Evolutionary conservation across 2,797 vertebrate genomes (phyloP).

Genomic region (Rachycentron canadum): DNA sequence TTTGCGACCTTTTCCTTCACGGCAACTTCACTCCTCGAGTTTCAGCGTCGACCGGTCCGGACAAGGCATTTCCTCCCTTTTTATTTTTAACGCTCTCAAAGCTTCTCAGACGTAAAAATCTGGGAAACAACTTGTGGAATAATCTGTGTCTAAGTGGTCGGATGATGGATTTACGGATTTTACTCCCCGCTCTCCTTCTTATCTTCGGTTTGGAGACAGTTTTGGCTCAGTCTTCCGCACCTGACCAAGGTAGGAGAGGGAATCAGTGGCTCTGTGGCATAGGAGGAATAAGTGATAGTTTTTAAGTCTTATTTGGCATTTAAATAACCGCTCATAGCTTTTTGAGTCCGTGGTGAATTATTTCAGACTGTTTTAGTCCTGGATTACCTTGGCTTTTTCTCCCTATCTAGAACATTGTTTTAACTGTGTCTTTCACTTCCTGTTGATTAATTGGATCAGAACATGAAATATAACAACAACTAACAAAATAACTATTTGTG

Average conservation of each 20-base stretch:
- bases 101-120: neutral
- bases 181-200: conserved; percentile 65
- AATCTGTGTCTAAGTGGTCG: neutral
- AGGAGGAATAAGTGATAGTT: conserved; percentile 9
- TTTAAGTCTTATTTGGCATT: neutral
- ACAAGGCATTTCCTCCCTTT: neutral
- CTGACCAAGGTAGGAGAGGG: conserved; percentile 62
- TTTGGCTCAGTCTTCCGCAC: conserved; percentile 63
- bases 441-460: neutral
- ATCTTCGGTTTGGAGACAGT: conserved; percentile 65
- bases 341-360: neutral
- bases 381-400: neutral
- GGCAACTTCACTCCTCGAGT: conserved; percentile 15
- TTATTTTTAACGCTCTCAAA: neutral
- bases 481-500: neutral
- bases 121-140: neutral
- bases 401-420: neutral
- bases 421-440: neutral
- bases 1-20: conserved; percentile 36
- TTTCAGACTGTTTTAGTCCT: neutral
- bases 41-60: neutral
- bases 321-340: neutral
- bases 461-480: neutral
- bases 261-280: neutral
- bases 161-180: conserved; percentile 67